Conservation (phyloP, 2,797 vertebrate species). For the Tinamus major region DNA sequence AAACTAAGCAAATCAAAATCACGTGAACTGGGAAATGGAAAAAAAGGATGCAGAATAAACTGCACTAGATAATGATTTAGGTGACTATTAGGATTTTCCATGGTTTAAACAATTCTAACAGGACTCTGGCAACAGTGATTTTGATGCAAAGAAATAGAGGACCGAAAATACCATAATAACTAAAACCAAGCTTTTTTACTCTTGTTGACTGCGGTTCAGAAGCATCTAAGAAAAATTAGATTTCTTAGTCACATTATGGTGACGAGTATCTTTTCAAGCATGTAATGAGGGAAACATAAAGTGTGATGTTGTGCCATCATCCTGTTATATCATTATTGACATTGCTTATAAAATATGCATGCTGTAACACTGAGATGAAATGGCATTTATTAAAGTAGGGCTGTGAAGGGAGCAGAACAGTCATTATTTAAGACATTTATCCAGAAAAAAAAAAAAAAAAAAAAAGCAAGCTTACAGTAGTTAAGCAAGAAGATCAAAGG, state of each 20-base stretch:
- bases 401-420: not conserved
- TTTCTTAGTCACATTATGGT: not conserved
- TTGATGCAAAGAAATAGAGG: not conserved
- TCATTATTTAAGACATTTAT: not conserved
- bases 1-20: conserved; percentile 2
- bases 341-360: not conserved
- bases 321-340: not conserved
- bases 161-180: not conserved
- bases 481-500: not conserved
- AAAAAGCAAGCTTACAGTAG: not conserved
- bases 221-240: not conserved
- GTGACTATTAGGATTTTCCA: not conserved
- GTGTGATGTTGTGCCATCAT: not conserved
- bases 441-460: rapidly evolving
- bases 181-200: not conserved
- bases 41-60: not conserved
- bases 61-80: not conserved
- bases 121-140: not conserved
- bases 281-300: not conserved
- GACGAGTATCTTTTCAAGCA: not conserved
- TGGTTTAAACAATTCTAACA: not conserved
- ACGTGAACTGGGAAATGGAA: not conserved
- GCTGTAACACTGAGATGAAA: not conserved
- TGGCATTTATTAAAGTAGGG: not conserved
- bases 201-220: not conserved